Evolutionary conservation across 2,113 vertebrate species (phyloP).

Genomic region (Lamprologus callipterus): DNA sequence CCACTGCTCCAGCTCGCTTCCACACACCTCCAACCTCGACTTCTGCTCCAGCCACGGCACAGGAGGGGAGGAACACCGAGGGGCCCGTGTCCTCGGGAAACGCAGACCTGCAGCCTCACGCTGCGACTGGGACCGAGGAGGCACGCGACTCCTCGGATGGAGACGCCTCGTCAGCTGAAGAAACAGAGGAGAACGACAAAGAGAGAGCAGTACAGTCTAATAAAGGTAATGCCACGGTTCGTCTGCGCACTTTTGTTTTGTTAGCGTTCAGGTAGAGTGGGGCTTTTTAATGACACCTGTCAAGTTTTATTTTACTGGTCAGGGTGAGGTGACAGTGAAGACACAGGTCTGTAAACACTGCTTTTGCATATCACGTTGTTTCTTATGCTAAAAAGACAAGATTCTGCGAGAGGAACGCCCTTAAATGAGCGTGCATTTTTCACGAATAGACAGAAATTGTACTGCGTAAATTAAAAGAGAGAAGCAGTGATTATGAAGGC

Average conservation of each 20-base stretch:
- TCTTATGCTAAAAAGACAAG: not conserved
- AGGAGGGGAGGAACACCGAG: conserved; percentile 75
- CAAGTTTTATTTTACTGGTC: not conserved
- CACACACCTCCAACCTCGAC: conserved; percentile 78
- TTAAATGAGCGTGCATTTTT: not conserved
- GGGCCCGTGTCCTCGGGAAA: conserved; percentile 83
- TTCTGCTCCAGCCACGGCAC: conserved; percentile 69
- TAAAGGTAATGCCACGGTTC: conserved; percentile 81
- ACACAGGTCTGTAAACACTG: not conserved
- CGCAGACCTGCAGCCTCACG: conserved; percentile 74
- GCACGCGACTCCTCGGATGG: conserved; percentile 82
- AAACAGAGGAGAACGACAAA: conserved; percentile 82
- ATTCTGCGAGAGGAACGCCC: not conserved
- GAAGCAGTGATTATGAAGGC: not conserved
- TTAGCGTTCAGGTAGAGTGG: conserved; percentile 80
- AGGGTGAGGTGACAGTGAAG: not conserved
- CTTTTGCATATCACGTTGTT: not conserved
- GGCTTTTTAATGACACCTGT: conserved; percentile 32
- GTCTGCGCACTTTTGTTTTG: conserved; percentile 78
- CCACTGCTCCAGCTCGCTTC: conserved; percentile 80
- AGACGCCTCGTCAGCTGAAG: conserved; percentile 87
- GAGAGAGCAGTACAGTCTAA: conserved; percentile 77
- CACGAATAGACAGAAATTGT: not conserved
- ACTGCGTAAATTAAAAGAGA: not conserved
- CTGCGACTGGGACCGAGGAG: conserved; percentile 75